These are phyloP conservation scores for Beaufortia kweichowensis DNA, from an alignment of 2,113 vertebrate species.

Conservation along the genomic window DNA sequence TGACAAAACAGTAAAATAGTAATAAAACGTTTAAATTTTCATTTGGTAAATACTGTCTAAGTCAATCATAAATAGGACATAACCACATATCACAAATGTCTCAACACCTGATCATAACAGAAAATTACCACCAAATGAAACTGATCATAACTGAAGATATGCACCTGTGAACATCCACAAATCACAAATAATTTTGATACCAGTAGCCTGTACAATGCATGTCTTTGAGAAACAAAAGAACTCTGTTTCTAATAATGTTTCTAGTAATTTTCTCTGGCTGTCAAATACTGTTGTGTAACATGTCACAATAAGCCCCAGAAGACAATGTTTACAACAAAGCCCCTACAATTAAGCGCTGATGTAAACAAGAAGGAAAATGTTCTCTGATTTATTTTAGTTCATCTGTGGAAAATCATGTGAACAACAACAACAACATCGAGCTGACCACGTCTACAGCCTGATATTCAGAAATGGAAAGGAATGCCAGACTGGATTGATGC, in stretches of 20 bases:
- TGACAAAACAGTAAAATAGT: no score
- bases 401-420: conserved; percentile 32
- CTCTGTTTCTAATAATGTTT: no score
- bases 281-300: neutral
- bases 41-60: no score
- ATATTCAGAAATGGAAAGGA: conserved; percentile 52
- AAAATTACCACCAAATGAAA: no score
- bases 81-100: no score
- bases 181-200: no score
- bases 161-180: neutral
- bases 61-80: no score
- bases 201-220: neutral
- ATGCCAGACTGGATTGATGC: conserved; percentile 47
- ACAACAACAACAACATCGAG: neutral
- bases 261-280: neutral
- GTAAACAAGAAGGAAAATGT: neutral
- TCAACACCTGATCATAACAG: no score
- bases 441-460: conserved; percentile 33
- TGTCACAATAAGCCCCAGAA: neutral
- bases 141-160: no score
- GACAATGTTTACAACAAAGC: neutral
- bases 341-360: neutral
- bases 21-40: no score
- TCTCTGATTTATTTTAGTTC: conserved; percentile 12
- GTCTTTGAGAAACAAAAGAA: neutral